A percentile compares a stretch with the other conserved stretches of the same genome.
These are phyloP conservation scores for Hydrotaea diabolus DNA, from an alignment of 2,888 invertebrate genomes.

Conservation along the genomic window DNA sequence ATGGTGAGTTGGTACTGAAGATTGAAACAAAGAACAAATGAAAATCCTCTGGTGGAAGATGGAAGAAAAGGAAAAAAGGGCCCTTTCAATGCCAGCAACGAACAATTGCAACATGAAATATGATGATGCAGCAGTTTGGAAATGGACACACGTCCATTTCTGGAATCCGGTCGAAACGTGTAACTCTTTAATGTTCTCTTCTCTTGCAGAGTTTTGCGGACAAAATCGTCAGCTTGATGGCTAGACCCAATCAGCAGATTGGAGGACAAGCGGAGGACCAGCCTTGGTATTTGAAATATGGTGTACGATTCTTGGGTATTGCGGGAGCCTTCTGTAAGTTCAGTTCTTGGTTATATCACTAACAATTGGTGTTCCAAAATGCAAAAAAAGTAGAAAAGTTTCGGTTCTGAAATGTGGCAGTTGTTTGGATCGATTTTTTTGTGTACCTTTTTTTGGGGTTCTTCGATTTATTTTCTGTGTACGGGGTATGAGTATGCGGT, in stretches of 20 bases:
- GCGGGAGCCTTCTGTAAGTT: conserved; percentile 91
- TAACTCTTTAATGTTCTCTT: no score
- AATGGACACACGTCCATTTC: background rate
- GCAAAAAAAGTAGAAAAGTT: background rate
- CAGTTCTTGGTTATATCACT: background rate
- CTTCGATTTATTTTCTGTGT: conserved; percentile 69
- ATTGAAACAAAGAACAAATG: conserved; percentile 29
- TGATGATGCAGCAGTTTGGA: conserved; percentile 78
- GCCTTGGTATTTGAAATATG: conserved; percentile 95
- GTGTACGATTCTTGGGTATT: conserved; percentile 90
- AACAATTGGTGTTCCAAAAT: background rate
- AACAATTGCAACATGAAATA: conserved; percentile 24
- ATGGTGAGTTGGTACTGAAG: conserved; percentile 62
- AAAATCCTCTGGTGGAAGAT: background rate
- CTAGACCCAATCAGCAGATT: conserved; percentile 85
- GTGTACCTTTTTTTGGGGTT: conserved; percentile 70
- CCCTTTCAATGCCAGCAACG: no score
- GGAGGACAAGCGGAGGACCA: conserved; percentile 87
- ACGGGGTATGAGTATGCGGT: conserved; percentile 44
- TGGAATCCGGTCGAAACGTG: background rate
- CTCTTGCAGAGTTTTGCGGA: conserved; percentile 83
- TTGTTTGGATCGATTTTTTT: conserved; percentile 77
- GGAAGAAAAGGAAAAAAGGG: no score
- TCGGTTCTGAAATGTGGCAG: background rate
- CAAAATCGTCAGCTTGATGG: conserved; percentile 90